Evolutionary conservation across 2,113 vertebrate genomes (phyloP).

Genomic region (Tympanuchus pallidicinctus): DNA sequence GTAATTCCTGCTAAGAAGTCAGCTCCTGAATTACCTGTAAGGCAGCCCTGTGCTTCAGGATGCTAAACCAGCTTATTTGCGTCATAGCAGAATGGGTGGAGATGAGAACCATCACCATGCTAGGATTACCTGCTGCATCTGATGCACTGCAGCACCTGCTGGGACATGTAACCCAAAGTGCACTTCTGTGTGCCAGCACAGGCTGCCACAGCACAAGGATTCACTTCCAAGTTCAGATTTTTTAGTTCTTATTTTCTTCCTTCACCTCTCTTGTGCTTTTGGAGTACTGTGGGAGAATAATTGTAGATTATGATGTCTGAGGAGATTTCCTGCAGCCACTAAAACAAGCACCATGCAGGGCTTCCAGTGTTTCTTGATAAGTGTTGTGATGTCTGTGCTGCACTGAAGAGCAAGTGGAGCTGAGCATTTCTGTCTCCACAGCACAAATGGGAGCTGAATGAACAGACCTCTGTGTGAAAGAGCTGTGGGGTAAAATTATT

Average conservation of each 20-base stretch:
- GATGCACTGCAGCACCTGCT: conserved; percentile 25
- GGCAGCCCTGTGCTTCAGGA: background rate
- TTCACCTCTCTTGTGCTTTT: background rate
- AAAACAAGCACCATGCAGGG: background rate
- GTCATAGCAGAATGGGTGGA: background rate
- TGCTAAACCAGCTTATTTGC: background rate
- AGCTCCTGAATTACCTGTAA: background rate
- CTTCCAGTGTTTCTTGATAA: background rate
- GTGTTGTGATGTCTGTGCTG: background rate
- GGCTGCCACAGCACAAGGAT: background rate
- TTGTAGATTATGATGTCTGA: background rate
- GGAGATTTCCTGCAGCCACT: background rate
- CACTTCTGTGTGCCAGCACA: background rate
- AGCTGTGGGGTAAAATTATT: background rate
- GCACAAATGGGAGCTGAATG: background rate
- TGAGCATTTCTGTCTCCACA: accelerated
- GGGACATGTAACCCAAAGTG: conserved; percentile 6
- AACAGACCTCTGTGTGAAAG: background rate
- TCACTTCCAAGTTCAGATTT: conserved; percentile 11
- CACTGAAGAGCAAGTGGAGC: background rate
- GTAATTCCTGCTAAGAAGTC: background rate
- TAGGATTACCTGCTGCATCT: conserved; percentile 30
- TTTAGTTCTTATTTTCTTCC: conserved; percentile 6
- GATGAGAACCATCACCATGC: background rate
- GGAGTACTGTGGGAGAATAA: background rate